phyloP scores from a whole-genome alignment of 1,140 invertebrate species.

The Drosophila pseudoobscura region DNA sequence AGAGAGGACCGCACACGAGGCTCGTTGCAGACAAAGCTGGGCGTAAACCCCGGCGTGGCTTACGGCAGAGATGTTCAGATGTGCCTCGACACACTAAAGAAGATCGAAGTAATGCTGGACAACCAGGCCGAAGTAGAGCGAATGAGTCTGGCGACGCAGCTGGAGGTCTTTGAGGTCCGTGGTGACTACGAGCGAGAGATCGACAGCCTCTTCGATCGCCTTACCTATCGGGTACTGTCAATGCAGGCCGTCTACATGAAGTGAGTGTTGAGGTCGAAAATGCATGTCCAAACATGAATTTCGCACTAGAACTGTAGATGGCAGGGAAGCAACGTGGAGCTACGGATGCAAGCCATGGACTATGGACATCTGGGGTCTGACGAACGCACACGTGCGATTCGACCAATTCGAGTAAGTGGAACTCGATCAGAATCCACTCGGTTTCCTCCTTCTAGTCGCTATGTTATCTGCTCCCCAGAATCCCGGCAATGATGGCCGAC shows the following conservation, averaged over 20 bases:
- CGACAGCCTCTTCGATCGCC: conserved; percentile 53
- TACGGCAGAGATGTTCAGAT: conserved; percentile 43
- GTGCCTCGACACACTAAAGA: conserved; percentile 35
- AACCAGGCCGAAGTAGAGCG: conserved; percentile 48
- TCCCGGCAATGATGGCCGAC: conserved; percentile 54
- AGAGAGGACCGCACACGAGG: conserved; percentile 36
- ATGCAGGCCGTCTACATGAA: conserved; percentile 66
- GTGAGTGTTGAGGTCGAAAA: conserved; percentile 30
- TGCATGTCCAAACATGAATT: not conserved
- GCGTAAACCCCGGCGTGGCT: conserved; percentile 34
- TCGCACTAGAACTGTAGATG: conserved; percentile 39
- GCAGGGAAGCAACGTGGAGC: conserved; percentile 45
- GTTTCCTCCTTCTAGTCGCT: not conserved
- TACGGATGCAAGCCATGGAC: conserved; percentile 34
- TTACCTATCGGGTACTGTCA: conserved; percentile 65
- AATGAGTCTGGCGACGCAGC: conserved; percentile 5
- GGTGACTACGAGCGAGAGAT: conserved; percentile 47
- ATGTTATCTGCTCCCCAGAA: conserved; percentile 22
- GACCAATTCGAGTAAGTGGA: conserved; percentile 58
- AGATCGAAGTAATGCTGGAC: conserved; percentile 59
- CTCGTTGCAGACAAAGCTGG: not conserved
- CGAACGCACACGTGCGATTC: conserved; percentile 65
- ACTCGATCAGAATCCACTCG: not conserved
- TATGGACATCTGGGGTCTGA: conserved; percentile 70
- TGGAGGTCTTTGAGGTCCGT: conserved; percentile 40